These are phyloP conservation scores for Epicampocera succincta DNA, from an alignment of 2,888 invertebrate genomes.

Conservation along the genomic window DNA sequence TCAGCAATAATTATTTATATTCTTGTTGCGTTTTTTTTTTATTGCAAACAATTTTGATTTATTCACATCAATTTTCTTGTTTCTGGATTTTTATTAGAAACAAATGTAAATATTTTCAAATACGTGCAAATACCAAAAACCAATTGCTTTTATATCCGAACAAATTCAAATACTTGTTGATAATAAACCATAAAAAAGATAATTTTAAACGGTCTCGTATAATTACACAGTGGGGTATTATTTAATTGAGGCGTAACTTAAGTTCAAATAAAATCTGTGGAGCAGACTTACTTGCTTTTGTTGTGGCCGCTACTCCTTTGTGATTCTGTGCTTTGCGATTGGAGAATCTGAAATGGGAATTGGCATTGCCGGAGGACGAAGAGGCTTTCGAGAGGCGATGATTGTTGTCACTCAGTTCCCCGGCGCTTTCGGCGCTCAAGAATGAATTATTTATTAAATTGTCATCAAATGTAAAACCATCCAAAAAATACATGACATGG, in stretches of 20 bases:
- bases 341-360: constrained; percentile 56
- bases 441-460: constrained; percentile 79
- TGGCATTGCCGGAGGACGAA: constrained; percentile 19
- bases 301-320: constrained; percentile 62
- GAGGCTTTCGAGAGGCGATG: constrained; percentile 72
- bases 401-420: constrained; percentile 77
- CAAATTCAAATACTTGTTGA: constrained; percentile 54
- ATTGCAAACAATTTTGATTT: constrained; percentile 25
- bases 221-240: too few relatives aligned
- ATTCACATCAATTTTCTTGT: constrained; percentile 4
- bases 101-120: neutral
- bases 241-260: too few relatives aligned
- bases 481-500: constrained; percentile 80
- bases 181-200: constrained; percentile 22
- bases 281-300: constrained; percentile 79
- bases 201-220: too few relatives aligned
- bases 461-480: constrained; percentile 80
- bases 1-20: too few relatives aligned
- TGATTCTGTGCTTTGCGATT: constrained; percentile 63
- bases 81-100: constrained; percentile 1
- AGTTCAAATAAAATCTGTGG: neutral
- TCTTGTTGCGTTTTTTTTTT: too few relatives aligned
- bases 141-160: neutral
- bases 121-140: neutral
- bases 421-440: constrained; percentile 77